These are phyloP conservation scores for Micrasema longulum DNA, from an alignment of 1,140 invertebrate genomes.

Conservation along the genomic window DNA sequence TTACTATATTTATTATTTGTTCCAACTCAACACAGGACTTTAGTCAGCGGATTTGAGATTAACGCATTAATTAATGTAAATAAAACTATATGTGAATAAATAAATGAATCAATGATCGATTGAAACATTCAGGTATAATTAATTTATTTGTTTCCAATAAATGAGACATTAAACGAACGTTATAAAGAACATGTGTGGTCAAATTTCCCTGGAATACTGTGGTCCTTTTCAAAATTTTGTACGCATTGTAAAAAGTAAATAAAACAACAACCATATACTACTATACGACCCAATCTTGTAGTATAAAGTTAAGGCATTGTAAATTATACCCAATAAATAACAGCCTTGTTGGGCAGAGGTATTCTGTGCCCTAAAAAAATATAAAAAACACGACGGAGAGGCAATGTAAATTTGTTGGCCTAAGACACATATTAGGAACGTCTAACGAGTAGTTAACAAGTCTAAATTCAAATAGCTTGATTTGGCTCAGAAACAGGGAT, in stretches of 20 bases:
- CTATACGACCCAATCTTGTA: constrained; percentile 4
- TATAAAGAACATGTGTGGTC: neutral
- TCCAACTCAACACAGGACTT: too few species aligned
- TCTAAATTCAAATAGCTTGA: constrained; percentile 15
- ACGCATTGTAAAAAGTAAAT: constrained; percentile 6
- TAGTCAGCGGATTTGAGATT: too few species aligned
- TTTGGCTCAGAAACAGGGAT: constrained; percentile 5
- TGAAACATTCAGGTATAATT: too few species aligned
- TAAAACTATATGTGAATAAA: too few species aligned
- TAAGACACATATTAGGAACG: constrained; percentile 45
- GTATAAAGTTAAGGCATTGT: constrained; percentile 1
- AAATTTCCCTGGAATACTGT: neutral
- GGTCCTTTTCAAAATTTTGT: neutral
- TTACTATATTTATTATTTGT: too few species aligned
- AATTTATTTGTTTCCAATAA: too few species aligned
- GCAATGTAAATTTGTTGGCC: constrained; percentile 51
- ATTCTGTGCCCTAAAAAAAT: constrained; percentile 19
- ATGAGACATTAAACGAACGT: too few species aligned
- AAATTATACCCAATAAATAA: constrained; percentile 44
- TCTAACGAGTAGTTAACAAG: constrained; percentile 49
- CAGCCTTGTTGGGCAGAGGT: constrained; percentile 31
- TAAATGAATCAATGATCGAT: too few species aligned
- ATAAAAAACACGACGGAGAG: constrained; percentile 28
- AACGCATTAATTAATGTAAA: too few species aligned
- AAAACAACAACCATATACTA: neutral